Evolutionary conservation across 2,797 vertebrate genomes (phyloP), one percentile per base, ranked within the genome.

Genomic region (Poeciliopsis paucimaculata): DNA sequence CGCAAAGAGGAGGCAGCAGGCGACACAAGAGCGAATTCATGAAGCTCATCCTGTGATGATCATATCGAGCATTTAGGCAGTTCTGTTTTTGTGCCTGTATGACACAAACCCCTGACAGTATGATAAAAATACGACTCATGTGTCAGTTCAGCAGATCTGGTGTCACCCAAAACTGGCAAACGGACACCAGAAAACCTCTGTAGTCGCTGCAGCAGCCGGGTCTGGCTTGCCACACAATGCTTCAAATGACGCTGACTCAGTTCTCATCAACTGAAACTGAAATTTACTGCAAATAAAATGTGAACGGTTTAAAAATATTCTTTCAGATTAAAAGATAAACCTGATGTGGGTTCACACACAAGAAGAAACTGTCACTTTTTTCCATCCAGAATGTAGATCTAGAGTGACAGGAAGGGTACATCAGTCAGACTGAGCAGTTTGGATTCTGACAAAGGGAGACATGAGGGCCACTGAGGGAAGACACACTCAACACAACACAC

Each of bases 121-220:
- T 79, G 85, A 92, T 85, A 87, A 88, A 92, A 91, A 89, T 89
- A 89, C 82, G 66, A 86, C 86, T 81, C 77, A 79, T 87, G 81
- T 78, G 83, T 88, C 82, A 68, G 82, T 87, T 89, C 86, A 91
- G 86, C 80, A 88, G 88, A 84, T 88, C 83, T 75, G 74, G 75
- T 85, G 85, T 92, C 84, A 86, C 76, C 64, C 83, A 70, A 73
- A 81, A 82, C 72, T 7, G 0, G 71, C 6, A 11, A 77, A 85
- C 49, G 49, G 70, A 78, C 68, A 79, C 31, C 46, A 73, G 51
- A 83, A 84, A 16, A 77, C 62, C 55, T 79, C 60, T 84, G 72
- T 77, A 73, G 79, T 81, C 74, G 45, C 74, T 57, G 53, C 47
- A n/a, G 51, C 28, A 43, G 20, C 51, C 45, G 71, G 34, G 60